Evolutionary conservation across 2,888 invertebrate species (phyloP).

Genomic region (Epirrhoe alternata): DNA sequence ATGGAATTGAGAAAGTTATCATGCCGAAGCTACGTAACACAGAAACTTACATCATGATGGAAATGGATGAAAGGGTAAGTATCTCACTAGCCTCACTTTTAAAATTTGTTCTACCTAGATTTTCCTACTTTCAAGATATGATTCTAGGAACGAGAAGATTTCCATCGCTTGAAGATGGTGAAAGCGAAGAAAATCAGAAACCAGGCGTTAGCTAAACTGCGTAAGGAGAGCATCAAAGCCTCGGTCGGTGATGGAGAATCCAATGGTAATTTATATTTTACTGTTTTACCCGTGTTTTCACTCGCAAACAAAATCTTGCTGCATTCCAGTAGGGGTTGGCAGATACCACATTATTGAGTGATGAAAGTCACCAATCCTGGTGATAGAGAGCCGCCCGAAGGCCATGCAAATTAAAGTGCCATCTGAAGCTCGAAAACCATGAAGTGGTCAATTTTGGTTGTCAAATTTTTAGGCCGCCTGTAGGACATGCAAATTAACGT

Average conservation of each 20-base stretch:
- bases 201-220: conserved; percentile 48
- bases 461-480: no score
- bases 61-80: conserved; percentile 78
- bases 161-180: conserved; percentile 79
- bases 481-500: no score
- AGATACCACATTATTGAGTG: no score
- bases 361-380: no score
- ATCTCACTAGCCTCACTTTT: background rate
- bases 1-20: conserved; percentile 80
- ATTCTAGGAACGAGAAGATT: conserved; percentile 77
- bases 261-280: conserved; percentile 29
- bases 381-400: no score
- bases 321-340: no score
- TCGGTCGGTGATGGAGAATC: conserved; percentile 43
- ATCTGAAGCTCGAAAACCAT: no score
- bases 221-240: conserved; percentile 31
- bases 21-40: conserved; percentile 77
- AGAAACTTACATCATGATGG: conserved; percentile 73
- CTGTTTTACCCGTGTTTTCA: background rate
- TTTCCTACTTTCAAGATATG: background rate
- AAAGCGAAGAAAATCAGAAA: conserved; percentile 74
- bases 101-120: background rate
- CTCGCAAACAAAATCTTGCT: background rate
- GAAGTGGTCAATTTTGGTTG: no score
- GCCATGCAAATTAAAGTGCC: no score